Conservation (phyloP, 2,888 invertebrate species). For the Melanotus villosus region DNA sequence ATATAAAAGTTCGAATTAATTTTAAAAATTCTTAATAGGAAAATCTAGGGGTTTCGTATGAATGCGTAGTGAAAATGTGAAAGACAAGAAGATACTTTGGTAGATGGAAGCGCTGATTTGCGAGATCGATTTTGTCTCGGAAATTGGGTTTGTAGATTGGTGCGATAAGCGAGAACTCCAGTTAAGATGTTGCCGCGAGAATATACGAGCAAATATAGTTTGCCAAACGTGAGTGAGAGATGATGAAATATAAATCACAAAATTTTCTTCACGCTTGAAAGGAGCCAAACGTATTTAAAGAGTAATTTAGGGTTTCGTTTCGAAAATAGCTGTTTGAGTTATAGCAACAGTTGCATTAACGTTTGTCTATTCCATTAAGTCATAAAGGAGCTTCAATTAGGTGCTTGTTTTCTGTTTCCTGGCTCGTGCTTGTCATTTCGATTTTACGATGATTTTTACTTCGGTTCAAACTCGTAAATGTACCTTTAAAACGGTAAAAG, state of each 20-base stretch:
- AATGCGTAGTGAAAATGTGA: conserved; percentile 27
- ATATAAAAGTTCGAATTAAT: too few relatives aligned
- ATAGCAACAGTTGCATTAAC: conserved; percentile 25
- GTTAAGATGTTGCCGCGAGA: conserved; percentile 50
- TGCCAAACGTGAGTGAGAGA: conserved; percentile 50
- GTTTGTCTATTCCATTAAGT: conserved; percentile 13
- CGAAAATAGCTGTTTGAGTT: conserved; percentile 23
- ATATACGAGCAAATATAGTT: conserved; percentile 53
- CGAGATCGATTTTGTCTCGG: conserved; percentile 64
- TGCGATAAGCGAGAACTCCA: conserved; percentile 55
- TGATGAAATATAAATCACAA: conserved; percentile 40
- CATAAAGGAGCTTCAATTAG: conserved; percentile 27
- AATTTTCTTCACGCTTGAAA: conserved; percentile 9
- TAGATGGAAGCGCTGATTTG: conserved; percentile 62
- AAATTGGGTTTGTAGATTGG: conserved; percentile 67
- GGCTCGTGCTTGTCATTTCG: conserved; percentile 19
- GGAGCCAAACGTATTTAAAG: conserved; percentile 1
- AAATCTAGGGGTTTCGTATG: background rate
- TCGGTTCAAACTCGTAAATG: conserved; percentile 23
- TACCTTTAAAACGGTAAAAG: conserved; percentile 26
- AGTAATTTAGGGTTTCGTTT: background rate
- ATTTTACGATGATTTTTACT: conserved; percentile 35
- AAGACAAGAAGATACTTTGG: conserved; percentile 45
- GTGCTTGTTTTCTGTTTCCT: conserved; percentile 20
- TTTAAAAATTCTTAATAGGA: too few relatives aligned